Base-by-base conservation (phyloP, 1,140 invertebrate genomes). In the Stegodyphus mimosarum region DNA sequence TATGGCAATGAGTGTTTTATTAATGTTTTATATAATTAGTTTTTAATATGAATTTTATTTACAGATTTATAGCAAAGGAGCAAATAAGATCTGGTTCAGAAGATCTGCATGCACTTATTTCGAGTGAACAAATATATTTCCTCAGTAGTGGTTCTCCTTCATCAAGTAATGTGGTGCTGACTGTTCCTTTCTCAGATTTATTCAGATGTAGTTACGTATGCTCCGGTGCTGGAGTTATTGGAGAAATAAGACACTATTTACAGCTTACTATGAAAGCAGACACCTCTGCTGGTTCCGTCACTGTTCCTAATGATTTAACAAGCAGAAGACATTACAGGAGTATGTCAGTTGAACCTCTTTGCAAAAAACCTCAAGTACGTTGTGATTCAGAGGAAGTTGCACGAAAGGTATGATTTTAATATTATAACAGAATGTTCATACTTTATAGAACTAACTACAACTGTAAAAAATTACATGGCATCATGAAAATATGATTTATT, bases 381-480 rank as follows among this genome's bases (percentile, higher is more conserved):
- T 97, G 96, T 91, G 95, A 96, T 89, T 94, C 92, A 83, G 93
- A 93, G 80, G 93, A 94, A 86, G 92, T 96, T 76, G 95, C 96
- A n/a, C 92, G 93, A 88, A 94, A 94, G 92, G 95, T 96, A 88
- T 92, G 93, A 87, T 5, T 60, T 60, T 10, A 33, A 33, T 33
- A 33, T 1, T 33, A 33, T 1, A 33, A 33, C 33, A 33, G 33
- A 33, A 33, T 33, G 33, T 33, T 33, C 33, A 33, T 3, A 33
- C 33, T 33, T 33, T 33, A n/a, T n/a, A n/a, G n/a, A n/a, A n/a
- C n/a, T n/a, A n/a, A n/a, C n/a, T n/a, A n/a, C n/a, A n/a, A n/a
- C n/a, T n/a, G n/a, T n/a, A n/a, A n/a, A n/a, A n/a, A n/a, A n/a
- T 33, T 33, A 33, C 33, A 33, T 33, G 3, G 33, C 33, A 33